Evolutionary conservation across 2,113 vertebrate genomes (phyloP).

Genomic region (zebrafish (Danio rerio)): DNA sequence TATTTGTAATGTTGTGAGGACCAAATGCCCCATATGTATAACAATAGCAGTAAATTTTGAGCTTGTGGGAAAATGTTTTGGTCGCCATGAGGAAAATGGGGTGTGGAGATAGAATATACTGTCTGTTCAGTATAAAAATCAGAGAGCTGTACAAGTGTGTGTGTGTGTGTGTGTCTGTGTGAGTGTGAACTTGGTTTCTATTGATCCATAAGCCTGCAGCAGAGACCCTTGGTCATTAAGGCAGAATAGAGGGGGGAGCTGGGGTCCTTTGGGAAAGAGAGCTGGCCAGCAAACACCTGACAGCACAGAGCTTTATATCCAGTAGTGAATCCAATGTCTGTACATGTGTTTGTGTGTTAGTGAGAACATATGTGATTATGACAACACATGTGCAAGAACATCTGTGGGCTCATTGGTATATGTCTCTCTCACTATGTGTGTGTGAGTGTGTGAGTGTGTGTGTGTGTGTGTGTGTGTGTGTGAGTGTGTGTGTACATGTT

Average conservation of each 20-base stretch:
- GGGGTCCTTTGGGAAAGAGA: not conserved
- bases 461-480: slow-evolving; percentile 14
- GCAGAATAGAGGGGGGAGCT: no score
- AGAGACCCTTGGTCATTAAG: not conserved
- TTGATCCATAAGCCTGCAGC: not conserved
- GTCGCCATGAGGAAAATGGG: no score
- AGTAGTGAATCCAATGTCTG: not conserved
- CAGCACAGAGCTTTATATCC: not conserved
- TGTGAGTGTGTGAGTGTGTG: not conserved
- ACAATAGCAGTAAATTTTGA: no score
- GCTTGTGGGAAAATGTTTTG: no score
- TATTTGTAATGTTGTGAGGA: no score
- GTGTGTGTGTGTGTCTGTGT: not conserved
- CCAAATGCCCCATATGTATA: no score
- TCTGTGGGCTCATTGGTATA: slow-evolving; percentile 13
- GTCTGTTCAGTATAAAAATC: no score
- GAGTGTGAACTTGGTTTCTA: not conserved
- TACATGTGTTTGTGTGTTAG: slow-evolving; percentile 16
- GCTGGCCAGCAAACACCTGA: not conserved
- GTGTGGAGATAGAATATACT: no score
- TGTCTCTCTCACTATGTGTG: slow-evolving; percentile 3
- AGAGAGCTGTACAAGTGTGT: no score
- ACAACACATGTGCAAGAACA: not conserved
- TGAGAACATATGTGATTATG: slow-evolving; percentile 16
- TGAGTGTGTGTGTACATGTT: not conserved